Conservation (phyloP, 2,113 vertebrate genomes). For the Siniperca chuatsi region DNA sequence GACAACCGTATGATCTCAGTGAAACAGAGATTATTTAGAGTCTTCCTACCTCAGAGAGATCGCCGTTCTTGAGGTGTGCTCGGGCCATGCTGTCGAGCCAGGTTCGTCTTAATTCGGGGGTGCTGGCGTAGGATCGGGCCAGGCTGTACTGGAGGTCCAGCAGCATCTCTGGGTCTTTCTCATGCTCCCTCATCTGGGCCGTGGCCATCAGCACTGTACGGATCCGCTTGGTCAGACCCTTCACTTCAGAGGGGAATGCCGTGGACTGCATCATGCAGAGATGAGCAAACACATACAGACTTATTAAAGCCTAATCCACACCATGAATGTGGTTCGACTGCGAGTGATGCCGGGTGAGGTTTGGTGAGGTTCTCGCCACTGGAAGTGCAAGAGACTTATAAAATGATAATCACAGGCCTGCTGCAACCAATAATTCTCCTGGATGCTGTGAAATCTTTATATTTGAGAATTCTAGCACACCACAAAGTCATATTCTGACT, state of each 20-base stretch:
- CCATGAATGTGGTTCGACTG: neutral
- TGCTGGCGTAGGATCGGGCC: slow-evolving; percentile 97
- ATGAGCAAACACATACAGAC: neutral
- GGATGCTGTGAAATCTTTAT: neutral
- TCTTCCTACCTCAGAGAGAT: slow-evolving; percentile 91
- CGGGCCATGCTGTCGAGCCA: slow-evolving; percentile 99
- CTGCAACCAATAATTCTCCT: neutral
- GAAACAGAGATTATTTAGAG: neutral
- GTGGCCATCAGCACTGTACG: slow-evolving; percentile 98
- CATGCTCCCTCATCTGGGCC: slow-evolving; percentile 97
- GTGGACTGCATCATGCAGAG: slow-evolving; percentile 84
- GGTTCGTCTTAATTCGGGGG: slow-evolving; percentile 94
- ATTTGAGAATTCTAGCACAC: neutral
- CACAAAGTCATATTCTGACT: neutral
- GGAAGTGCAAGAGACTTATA: neutral
- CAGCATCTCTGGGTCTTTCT: slow-evolving; percentile 97
- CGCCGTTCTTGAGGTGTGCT: slow-evolving; percentile 95
- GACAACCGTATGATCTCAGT: neutral
- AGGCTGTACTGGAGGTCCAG: slow-evolving; percentile 97
- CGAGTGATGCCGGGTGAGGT: neutral
- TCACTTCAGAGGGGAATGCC: slow-evolving; percentile 94
- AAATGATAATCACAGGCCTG: neutral
- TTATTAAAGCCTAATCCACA: neutral
- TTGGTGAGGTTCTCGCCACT: neutral
- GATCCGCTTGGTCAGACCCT: slow-evolving; percentile 96